phyloP scores from a whole-genome alignment of 2,888 invertebrate species.

The Mycalesis mineus region DNA sequence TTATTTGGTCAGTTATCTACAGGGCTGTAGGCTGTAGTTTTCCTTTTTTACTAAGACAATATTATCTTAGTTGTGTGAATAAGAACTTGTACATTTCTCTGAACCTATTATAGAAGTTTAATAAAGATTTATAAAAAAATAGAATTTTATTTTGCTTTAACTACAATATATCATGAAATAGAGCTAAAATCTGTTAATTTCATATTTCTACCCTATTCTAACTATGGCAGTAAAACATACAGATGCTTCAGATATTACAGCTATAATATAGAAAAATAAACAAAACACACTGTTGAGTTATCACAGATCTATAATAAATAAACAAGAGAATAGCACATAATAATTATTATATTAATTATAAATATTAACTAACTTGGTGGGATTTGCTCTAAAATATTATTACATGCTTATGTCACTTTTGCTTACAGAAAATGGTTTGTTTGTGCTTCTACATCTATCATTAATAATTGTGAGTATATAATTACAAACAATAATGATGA shows the following conservation, averaged over 20 bases:
- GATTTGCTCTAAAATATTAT: not conserved
- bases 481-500: too few species aligned
- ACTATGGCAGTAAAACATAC: too few species aligned
- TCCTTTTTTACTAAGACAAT: not conserved
- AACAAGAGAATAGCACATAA: not conserved
- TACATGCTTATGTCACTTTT: too few species aligned
- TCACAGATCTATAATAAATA: slow-evolving; percentile 1
- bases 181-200: too few species aligned
- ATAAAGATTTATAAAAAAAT: slow-evolving; percentile 29
- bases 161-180: too few species aligned
- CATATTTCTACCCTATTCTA: too few species aligned
- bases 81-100: slow-evolving; percentile 27
- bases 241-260: too few species aligned
- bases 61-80: slow-evolving; percentile 18
- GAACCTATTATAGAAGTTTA: slow-evolving; percentile 31
- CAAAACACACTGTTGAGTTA: not conserved
- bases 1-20: not conserved
- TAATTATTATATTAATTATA: not conserved
- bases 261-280: not conserved
- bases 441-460: too few species aligned
- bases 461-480: too few species aligned
- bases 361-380: not conserved
- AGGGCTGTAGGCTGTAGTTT: not conserved
- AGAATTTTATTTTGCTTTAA: not conserved
- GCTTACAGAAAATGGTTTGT: too few species aligned